A percentile compares a stretch with the other conserved stretches of the same genome.
Conservation (phyloP, 2,797 vertebrate species). For the Hoplostethus mediterraneus region DNA sequence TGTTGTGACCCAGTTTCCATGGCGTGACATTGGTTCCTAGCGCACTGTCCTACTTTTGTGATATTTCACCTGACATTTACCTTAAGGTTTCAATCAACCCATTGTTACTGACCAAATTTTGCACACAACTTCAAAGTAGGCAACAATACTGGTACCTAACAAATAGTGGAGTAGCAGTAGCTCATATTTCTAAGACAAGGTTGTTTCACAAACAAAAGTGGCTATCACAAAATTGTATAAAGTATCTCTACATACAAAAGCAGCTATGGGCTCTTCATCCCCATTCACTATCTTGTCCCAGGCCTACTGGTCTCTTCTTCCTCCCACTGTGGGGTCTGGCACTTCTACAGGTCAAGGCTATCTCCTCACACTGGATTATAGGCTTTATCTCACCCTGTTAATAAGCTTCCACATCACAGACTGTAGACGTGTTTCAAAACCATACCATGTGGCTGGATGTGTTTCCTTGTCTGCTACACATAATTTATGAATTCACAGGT, state of each 20-base stretch:
- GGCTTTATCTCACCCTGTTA: constrained; percentile 51
- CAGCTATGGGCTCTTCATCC: constrained; percentile 12
- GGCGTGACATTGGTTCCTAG: constrained; percentile 49
- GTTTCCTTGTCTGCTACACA: constrained; percentile 1
- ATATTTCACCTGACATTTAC: neutral
- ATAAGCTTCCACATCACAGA: constrained; percentile 40
- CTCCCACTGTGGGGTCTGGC: neutral
- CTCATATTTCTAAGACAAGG: neutral
- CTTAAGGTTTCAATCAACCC: neutral
- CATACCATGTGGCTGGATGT: neutral
- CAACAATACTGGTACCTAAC: neutral
- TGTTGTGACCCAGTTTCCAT: neutral
- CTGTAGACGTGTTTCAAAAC: constrained; percentile 42
- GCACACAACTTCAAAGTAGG: neutral
- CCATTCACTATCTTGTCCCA: constrained; percentile 5
- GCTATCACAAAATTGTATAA: neutral
- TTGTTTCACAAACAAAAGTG: neutral
- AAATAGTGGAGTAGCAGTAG: neutral
- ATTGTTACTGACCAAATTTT: neutral
- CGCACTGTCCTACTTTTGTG: constrained; percentile 42
- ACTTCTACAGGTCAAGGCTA: constrained; percentile 21
- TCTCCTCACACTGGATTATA: constrained; percentile 72
- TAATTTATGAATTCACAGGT: neutral
- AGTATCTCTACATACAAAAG: constrained; percentile 30
- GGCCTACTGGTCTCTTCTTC: constrained; percentile 31